A percentile compares a stretch with the other conserved stretches of the same genome.
Evolutionary conservation across 2,113 vertebrate genomes (phyloP).

Genomic region (Vombatus ursinus): DNA sequence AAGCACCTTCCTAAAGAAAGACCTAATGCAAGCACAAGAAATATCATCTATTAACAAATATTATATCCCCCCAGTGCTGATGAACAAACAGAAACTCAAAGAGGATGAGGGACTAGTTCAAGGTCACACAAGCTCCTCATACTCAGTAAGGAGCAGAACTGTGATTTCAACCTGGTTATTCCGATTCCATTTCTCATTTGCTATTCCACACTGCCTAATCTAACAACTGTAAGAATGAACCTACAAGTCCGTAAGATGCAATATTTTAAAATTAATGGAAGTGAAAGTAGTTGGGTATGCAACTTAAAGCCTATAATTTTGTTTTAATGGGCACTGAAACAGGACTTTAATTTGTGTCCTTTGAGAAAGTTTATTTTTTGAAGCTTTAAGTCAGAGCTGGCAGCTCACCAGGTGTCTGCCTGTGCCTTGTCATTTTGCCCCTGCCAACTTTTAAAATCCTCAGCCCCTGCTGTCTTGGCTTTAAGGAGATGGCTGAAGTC

Average conservation of each 20-base stretch:
- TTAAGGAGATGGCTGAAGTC: conserved; percentile 71
- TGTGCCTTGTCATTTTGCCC: conserved; percentile 62
- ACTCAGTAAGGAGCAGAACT: background rate
- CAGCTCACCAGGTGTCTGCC: conserved; percentile 47
- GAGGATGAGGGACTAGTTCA: background rate
- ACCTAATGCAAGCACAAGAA: background rate
- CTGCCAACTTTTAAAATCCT: conserved; percentile 68
- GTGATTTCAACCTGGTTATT: background rate
- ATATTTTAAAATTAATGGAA: conserved; percentile 48
- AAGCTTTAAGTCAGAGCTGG: conserved; percentile 58
- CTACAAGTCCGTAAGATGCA: background rate
- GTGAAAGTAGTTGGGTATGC: conserved; percentile 22
- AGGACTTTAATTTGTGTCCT: conserved; percentile 63
- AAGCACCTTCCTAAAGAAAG: background rate
- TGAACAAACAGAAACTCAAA: background rate
- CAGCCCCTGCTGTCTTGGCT: conserved; percentile 56
- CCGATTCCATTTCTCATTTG: background rate
- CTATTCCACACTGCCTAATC: background rate
- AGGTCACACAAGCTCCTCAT: background rate
- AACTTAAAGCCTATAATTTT: conserved; percentile 56
- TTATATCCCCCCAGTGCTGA: background rate
- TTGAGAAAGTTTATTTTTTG: conserved; percentile 54
- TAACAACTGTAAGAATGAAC: background rate
- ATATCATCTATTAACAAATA: background rate
- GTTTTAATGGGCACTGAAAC: conserved; percentile 61